Evolutionary conservation across 2,888 invertebrate genomes (phyloP), one percentile per base, ranked within the genome.

Genomic region (Plagodis dolabraria): DNA sequence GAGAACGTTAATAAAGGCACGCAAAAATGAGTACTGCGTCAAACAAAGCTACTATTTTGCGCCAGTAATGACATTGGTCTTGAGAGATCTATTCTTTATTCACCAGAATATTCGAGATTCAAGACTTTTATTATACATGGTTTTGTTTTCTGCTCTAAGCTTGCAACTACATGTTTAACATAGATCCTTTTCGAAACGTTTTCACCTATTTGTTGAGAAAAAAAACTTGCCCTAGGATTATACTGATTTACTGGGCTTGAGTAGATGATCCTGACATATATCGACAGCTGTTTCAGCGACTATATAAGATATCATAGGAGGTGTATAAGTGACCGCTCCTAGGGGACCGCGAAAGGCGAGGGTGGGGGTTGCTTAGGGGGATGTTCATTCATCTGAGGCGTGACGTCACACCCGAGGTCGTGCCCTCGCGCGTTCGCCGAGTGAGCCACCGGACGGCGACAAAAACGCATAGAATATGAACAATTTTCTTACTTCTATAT

Each of bases 341-440:
- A 38, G 70, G 69, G 59, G 58, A 64, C 66, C 44, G 36, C 54
- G 63, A 54, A 68, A 67, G 68, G 55, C 57, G 57, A 57, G 66
- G 65, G 63, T 57, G 60, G 67, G 68, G 64, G 76, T 77, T 66
- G 70, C 59, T 70, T 65, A 75, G 79, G 82, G 74, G 77, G 81
- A 66, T 85, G 86, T 86, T 87, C 91, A 89, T 90, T 91, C 91
- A 90, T 89, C 86, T 83, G 85, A 75, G 69, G 68, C 76, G 79
- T 89, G 88, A 89, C 90, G 90, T 89, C 89, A 89, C 79, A 74
- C 69, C 66, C 82, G 83, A 85, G 90, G 89, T 89, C 89, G 76
- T 87, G 88, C 82, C 89, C 90, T 85, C 85, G 76, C 69, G 72
- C 70, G 73, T 67, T 70, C 72, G 76, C 70, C 65, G 71, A 72